Evolutionary conservation across 2,888 invertebrate genomes (phyloP), one percentile per base, ranked within the genome.

Genomic region (Drosophila nigritarsus): DNA sequence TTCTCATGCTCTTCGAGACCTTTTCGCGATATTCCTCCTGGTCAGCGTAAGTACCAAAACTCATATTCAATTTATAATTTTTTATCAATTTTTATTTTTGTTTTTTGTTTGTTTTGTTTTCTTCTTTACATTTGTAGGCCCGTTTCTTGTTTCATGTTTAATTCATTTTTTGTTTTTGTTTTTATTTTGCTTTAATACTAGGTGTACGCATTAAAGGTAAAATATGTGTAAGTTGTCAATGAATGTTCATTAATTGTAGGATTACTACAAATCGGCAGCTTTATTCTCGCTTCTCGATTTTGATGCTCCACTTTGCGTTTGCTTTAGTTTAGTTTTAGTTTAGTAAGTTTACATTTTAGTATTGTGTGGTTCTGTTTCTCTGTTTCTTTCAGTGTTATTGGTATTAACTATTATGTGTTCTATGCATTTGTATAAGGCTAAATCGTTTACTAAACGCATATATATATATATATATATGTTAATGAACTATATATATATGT

Each of bases 201-300:
- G n/a, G n/a, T n/a, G n/a, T n/a, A n/a, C n/a, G n/a, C n/a, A n/a
- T n/a, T 85, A 73, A 86, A 76, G 79, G 73, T 76, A 87, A 87
- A 80, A 80, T 76, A 89, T 74, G 60, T 77, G 60, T 82, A 75
- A 78, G 58, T 73, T 70, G 50, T 79, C 82, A 68, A 64, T 81
- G 67, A 59, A 58, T 73, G 20, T 55, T 55, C 54, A 62, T 75
- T 82, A 70, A 73, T 61, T 76, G 30, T 74, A 69, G 59, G 61
- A 73, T 84, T 75, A 49, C 64, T 45, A n/a, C n/a, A n/a, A n/a
- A n/a, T n/a, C n/a, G n/a, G n/a, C 62, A 66, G 58, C 61, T 50
- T 72, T 61, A 13, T 13, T 50, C 11, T 42, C 27, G 60, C 50
- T 24, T 24, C 34, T 29, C 38, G 30, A 4, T 60, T 59, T 13